Base-by-base conservation (phyloP, 2,797 vertebrate genomes). In the Euphonia xanthogaster region DNA sequence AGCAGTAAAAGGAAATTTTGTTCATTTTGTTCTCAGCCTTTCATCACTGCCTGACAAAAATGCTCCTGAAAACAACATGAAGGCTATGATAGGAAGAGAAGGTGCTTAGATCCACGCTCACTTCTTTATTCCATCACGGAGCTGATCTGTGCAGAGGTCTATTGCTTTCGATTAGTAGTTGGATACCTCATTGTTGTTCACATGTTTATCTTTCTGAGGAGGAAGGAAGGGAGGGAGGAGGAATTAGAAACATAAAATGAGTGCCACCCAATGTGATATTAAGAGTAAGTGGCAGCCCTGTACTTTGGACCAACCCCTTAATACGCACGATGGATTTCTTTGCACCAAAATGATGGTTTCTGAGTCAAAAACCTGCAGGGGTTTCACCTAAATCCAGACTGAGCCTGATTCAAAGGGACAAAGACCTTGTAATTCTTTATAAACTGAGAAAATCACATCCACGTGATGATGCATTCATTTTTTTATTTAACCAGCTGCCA, bases 11-110 rank as follows among this genome's bases (percentile, higher is more conserved):
- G 80, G 93, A 95, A 83, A 93, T 95, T 91, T 95, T 90, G 63
- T 88, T 90, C 57, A 57, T 92, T 96, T 93, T 94, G 83, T 95
- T 94, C 88, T 94, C 84, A 91, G 92, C 80, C 92, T 93, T 96
- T 97, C 92, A 91, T 95, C 89, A 74, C 53, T 63, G 70, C 78
- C 57, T 94, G 89, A 88, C 93, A 81, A 83, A 96, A 95, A 75
- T 57, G 76, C 66, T 91, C 48, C 82, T 88, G 85, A 84, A 94
- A 95, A 97, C 93, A 95, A 96, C 45, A 37, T 74, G 60, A 44
- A 84, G 73, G 70, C 73, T 84, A 14, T 88, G 87, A 90, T 93
- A 85, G n/a, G 50, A 93, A 58, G 31, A 66, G 89, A 88, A 90
- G 45, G 76, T 86, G 51, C 86, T 90, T 76, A 83, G 60, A 81